Percentiles rank a stretch among this genome's conserved stretches.
Evolutionary conservation across 2,113 vertebrate species (phyloP).

Genomic region (chimpanzee (Pan troglodytes)): DNA sequence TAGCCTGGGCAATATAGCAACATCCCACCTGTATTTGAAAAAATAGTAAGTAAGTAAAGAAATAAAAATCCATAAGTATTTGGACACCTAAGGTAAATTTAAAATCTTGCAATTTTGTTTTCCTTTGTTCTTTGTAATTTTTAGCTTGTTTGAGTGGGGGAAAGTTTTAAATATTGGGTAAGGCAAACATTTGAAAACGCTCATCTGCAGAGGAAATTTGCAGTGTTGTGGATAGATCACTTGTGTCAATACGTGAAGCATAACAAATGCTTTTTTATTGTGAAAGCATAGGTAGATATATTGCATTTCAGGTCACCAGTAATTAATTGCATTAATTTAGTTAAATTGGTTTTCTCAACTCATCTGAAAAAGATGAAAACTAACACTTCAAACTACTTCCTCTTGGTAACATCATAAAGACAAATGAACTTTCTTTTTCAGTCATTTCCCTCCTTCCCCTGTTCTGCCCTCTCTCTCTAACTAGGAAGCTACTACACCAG

Average conservation of each 20-base stretch:
- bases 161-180: constrained; percentile 23
- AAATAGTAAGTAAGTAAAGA: too few relatives aligned
- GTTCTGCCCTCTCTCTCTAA: background rate
- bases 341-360: constrained; percentile 13
- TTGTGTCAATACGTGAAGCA: background rate
- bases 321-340: constrained; percentile 16
- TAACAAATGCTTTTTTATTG: background rate
- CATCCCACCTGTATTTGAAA: too few relatives aligned
- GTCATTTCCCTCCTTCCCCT: background rate
- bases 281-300: background rate
- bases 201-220: background rate
- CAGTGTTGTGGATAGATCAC: background rate
- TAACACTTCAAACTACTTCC: background rate
- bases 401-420: background rate
- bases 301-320: background rate
- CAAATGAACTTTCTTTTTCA: background rate
- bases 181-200: constrained; percentile 14
- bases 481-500: background rate
- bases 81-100: background rate
- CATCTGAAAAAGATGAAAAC: constrained; percentile 7
- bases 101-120: background rate
- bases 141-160: background rate
- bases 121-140: background rate
- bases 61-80: background rate
- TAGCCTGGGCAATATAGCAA: too few relatives aligned